Percentiles rank a stretch among this genome's conserved stretches.
phyloP scores from a whole-genome alignment of 1,140 invertebrate species.

The Liolophura sinensis region DNA sequence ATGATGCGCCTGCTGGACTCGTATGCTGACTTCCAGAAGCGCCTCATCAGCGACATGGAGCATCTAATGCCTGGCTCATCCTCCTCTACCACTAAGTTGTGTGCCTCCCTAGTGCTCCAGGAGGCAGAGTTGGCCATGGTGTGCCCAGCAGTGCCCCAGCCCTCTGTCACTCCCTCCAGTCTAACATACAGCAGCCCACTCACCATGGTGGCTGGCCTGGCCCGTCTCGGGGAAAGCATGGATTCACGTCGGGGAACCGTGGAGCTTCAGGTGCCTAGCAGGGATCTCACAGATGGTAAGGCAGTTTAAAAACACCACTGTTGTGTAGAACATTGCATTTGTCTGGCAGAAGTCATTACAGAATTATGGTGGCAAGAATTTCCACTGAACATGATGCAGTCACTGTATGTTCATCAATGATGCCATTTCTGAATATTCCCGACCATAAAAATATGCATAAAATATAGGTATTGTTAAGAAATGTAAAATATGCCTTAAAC shows the following conservation, averaged over 20 bases:
- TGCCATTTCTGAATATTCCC: too few species aligned
- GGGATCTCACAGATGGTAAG: background rate
- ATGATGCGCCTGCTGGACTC: conserved; percentile 81
- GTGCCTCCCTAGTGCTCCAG: conserved; percentile 74
- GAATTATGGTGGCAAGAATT: too few species aligned
- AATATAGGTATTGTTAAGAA: too few species aligned
- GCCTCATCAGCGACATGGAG: conserved; percentile 76
- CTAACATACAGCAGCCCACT: background rate
- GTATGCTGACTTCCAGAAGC: conserved; percentile 66
- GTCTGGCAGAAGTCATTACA: too few species aligned
- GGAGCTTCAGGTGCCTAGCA: background rate
- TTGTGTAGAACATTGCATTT: too few species aligned
- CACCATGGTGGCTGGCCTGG: too few species aligned
- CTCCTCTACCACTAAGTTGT: conserved; percentile 19
- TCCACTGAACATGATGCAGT: too few species aligned
- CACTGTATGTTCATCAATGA: too few species aligned
- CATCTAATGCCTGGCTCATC: conserved; percentile 62
- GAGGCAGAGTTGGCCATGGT: conserved; percentile 86
- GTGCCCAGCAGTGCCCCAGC: conserved; percentile 69
- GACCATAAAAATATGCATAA: too few species aligned
- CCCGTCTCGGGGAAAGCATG: background rate
- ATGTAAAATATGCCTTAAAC: too few species aligned
- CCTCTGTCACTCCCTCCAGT: background rate
- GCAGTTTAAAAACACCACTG: too few species aligned
- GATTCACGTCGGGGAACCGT: background rate